Base-by-base conservation (phyloP, 2,797 vertebrate genomes). In the Furcifer pardalis region DNA sequence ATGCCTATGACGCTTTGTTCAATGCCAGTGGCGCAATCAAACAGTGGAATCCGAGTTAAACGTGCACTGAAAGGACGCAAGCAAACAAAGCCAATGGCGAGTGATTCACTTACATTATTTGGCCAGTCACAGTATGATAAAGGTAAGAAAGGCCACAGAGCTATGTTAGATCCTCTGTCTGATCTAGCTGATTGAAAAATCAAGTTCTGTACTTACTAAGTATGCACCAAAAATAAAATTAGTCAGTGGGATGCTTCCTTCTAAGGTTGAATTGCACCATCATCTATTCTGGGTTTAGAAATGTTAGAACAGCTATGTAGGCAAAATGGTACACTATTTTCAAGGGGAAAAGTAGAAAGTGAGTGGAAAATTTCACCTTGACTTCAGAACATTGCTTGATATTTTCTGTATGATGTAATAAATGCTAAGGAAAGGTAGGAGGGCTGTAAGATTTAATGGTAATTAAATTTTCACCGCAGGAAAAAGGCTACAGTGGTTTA, bases 1-100 rank as follows among this genome's bases (percentile, higher is more conserved):
- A 6, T 15, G 12, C 65, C 30, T 3, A 0, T 4, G 12, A 15
- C 7, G 35, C 27, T n/a, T 12, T 5, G 0, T 46, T 6, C 10
- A n/a, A 2, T 46, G 71, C 10, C 32, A 35, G 6, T 1, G 30
- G 13, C n/a, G 62, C 2, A 1, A 9, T 65, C 30, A 65, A 9
- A 3, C 1, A 19, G 52, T 56, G 52, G 49, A 52, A 52, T 9
- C 15, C 49, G 6, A 52, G 49, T 8, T 52, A 15, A 8, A 8
- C 5, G 4, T 52, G n/a, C n/a, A n/a, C n/a, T n/a, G n/a, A n/a
- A n/a, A n/a, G n/a, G n/a, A n/a, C n/a, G n/a, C 52, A 15, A 19
- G 52, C 5, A 4, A 19, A 5, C 19, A 19, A 56, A 56, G 52
- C 15, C 17, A 56, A 19, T 2, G 52, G 1, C 46, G 46, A 49